phyloP scores from a whole-genome alignment of 2,888 invertebrate genomes.

The Nomada hirtipes region DNA sequence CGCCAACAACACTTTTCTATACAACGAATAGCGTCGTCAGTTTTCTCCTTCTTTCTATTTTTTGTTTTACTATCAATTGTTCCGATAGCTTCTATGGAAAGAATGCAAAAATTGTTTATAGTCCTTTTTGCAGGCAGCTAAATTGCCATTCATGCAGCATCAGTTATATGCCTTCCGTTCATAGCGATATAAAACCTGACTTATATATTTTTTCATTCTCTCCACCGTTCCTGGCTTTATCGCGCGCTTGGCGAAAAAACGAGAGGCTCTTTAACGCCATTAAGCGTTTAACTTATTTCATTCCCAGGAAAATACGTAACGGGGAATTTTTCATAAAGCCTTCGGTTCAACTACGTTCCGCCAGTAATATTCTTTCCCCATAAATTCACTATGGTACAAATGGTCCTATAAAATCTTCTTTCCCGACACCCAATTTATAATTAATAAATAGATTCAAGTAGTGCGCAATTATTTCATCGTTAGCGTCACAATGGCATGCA shows the following conservation, averaged over 20 bases:
- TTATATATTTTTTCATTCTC: no score
- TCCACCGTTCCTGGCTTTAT: not conserved
- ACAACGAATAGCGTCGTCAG: no score
- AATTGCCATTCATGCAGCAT: not conserved
- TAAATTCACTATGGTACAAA: not conserved
- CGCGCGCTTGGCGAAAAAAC: not conserved
- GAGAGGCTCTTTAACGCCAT: not conserved
- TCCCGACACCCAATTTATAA: no score
- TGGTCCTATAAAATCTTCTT: not conserved
- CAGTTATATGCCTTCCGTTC: conserved; percentile 1
- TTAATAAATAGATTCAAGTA: not conserved
- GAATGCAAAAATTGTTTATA: not conserved
- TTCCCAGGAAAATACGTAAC: not conserved
- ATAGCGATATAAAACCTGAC: not conserved
- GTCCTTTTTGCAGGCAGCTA: not conserved
- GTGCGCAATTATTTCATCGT: not conserved
- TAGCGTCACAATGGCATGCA: not conserved
- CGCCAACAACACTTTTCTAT: not conserved
- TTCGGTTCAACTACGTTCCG: not conserved
- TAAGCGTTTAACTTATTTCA: not conserved
- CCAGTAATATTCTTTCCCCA: not conserved
- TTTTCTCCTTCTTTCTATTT: not conserved
- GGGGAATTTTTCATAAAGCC: not conserved
- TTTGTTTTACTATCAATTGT: not conserved
- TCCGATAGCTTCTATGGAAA: not conserved